phyloP scores from a whole-genome alignment of 1,140 invertebrate species.

The Bombus sibiricus region DNA sequence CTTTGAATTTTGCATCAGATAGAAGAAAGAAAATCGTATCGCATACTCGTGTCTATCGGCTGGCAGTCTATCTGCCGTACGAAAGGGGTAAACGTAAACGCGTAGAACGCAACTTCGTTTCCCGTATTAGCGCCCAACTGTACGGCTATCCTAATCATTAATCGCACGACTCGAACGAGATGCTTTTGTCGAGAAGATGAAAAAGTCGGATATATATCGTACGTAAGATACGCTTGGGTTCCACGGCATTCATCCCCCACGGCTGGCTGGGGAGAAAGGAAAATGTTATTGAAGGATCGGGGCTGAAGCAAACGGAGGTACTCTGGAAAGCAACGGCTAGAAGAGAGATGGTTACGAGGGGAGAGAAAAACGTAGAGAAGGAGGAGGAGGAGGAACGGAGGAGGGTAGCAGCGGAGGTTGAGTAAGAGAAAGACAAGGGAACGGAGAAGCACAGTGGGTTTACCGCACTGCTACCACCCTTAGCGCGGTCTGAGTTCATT shows the following conservation, averaged over 20 bases:
- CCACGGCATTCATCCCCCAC: slow-evolving; percentile 25
- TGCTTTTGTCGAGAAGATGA: slow-evolving; percentile 21
- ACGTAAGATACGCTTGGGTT: slow-evolving; percentile 28
- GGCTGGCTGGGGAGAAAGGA: slow-evolving; percentile 58
- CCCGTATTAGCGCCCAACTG: no score
- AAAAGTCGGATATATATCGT: slow-evolving; percentile 31
- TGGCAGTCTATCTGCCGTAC: no score
- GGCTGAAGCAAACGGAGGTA: slow-evolving; percentile 9
- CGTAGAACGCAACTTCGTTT: no score
- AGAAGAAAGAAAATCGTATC: no score
- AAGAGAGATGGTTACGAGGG: slow-evolving; percentile 44
- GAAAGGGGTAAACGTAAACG: no score
- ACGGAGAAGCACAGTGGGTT: slow-evolving; percentile 46
- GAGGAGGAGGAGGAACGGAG: not conserved
- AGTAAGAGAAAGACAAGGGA: slow-evolving; percentile 51
- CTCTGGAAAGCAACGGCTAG: slow-evolving; percentile 13
- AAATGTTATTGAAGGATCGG: slow-evolving; percentile 80
- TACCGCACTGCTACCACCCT: slow-evolving; percentile 70
- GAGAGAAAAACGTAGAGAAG: slow-evolving; percentile 34
- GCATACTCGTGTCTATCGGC: accelerated
- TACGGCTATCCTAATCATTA: slow-evolving; percentile 4
- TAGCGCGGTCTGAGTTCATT: slow-evolving; percentile 81
- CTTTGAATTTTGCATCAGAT: accelerated
- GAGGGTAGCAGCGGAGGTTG: not conserved
- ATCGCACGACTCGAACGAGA: slow-evolving; percentile 37